Base-by-base conservation (phyloP, 2,888 invertebrate species). In the Idaea straminata region DNA sequence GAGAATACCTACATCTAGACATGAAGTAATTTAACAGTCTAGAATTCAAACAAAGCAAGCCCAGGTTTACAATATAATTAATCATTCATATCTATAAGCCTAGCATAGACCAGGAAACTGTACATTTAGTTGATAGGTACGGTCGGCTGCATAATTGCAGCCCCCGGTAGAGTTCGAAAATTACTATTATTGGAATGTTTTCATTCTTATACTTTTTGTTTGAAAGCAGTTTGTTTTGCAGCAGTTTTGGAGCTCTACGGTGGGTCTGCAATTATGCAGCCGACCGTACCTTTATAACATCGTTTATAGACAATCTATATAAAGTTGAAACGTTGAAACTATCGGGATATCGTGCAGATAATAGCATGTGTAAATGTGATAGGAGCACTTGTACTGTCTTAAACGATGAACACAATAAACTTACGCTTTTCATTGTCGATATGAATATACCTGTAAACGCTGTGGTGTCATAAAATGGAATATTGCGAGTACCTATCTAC, bases 401-500 rank as follows among this genome's bases (percentile, higher is more conserved):
- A 66, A 71, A 67, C 66, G 69, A 65, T 64, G 15, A 38, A 62
- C 64, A 69, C 69, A 65, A 74, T 78, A 79, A 81, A 79, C 69
- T 75, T 76, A 74, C 78, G 70, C 77, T 69, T 68, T 66, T 74
- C 73, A 76, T 73, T 70, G 71, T 61, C 70, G 79, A 82, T 81
- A 79, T 80, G 72, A 71, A 74, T 74, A 78, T 76, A 75, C 75
- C 74, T 74, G 73, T 71, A 76, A 79, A 78, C 74, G 77, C 76
- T 70, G 47, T 47, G 7, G 47, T 47, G 47, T 47, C 47, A 60
- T 60, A 60, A 60, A 60, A 60, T 35, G 34, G 60, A 60, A 35
- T 60, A 34, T 60, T 34, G 25, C 60, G 34, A 60, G 15, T 60
- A 62, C 35, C 59, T 60, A 62, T 16, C 59, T 7, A 47, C 47